Evolutionary conservation across 2,888 invertebrate genomes (phyloP).

Genomic region (Theretra japonica): DNA sequence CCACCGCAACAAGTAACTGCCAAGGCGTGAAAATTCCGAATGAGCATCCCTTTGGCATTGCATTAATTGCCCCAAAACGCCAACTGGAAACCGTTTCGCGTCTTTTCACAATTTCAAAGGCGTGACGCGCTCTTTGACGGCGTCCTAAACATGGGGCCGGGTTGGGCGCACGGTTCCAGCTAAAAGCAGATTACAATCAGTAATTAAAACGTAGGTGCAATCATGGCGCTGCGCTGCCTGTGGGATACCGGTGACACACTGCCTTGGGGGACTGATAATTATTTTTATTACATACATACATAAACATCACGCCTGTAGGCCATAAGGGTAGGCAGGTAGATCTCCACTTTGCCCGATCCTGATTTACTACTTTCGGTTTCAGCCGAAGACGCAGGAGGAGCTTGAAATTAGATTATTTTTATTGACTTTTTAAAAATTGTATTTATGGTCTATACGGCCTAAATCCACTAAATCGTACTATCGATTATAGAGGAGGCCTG

Average conservation of each 20-base stretch:
- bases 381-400: no score
- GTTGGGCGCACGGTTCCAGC: conserved; percentile 47
- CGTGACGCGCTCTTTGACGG: conserved; percentile 48
- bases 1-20: neutral
- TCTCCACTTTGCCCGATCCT: no score
- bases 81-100: conserved; percentile 12
- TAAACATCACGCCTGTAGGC: no score
- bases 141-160: conserved; percentile 54
- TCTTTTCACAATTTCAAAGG: conserved; percentile 26
- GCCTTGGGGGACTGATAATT: neutral
- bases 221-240: conserved; percentile 42
- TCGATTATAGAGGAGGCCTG: no score
- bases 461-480: neutral
- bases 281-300: no score
- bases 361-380: no score
- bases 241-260: conserved; percentile 42
- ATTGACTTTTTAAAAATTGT: neutral
- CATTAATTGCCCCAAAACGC: conserved; percentile 41
- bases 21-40: neutral
- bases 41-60: conserved; percentile 17
- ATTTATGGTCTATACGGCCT: neutral
- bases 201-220: conserved; percentile 64
- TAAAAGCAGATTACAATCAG: conserved; percentile 71
- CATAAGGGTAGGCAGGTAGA: no score
- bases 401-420: no score